These are phyloP conservation scores for Hydraecia micacea DNA, from an alignment of 2,888 invertebrate species.

Conservation along the genomic window DNA sequence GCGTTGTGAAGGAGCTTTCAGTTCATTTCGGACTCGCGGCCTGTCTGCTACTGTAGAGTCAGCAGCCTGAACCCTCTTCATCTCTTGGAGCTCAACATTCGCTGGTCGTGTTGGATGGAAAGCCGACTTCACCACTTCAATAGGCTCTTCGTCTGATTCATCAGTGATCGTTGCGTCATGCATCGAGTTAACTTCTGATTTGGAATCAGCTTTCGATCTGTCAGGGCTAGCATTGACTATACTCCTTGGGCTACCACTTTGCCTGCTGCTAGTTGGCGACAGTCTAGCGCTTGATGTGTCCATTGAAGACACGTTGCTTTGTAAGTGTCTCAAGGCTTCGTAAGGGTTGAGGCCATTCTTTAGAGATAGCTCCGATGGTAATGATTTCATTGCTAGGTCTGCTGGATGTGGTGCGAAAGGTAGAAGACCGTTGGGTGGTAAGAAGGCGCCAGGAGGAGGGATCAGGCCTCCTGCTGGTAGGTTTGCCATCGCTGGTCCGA, in stretches of 20 bases:
- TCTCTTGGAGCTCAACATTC: slow-evolving; percentile 89
- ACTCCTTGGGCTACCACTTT: slow-evolving; percentile 89
- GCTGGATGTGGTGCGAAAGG: slow-evolving; percentile 90
- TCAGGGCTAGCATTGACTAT: slow-evolving; percentile 85
- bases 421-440: slow-evolving; percentile 89
- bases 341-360: slow-evolving; percentile 91
- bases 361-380: slow-evolving; percentile 87
- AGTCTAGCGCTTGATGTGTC: slow-evolving; percentile 87
- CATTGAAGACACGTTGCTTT: slow-evolving; percentile 86
- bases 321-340: slow-evolving; percentile 87
- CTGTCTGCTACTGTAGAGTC: slow-evolving; percentile 91
- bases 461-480: slow-evolving; percentile 88
- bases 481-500: slow-evolving; percentile 84
- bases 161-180: slow-evolving; percentile 91
- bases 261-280: slow-evolving; percentile 90
- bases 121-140: slow-evolving; percentile 94
- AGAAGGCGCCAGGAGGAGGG: slow-evolving; percentile 90
- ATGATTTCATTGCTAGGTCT: slow-evolving; percentile 86
- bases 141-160: slow-evolving; percentile 93
- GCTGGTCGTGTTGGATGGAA: slow-evolving; percentile 92
- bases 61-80: slow-evolving; percentile 90
- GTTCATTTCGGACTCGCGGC: slow-evolving; percentile 86
- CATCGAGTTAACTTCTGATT: slow-evolving; percentile 91
- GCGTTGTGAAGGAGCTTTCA: slow-evolving; percentile 91
- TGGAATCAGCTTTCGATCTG: slow-evolving; percentile 89